Conservation (phyloP, 1,140 invertebrate genomes). For the Drosophila lowei region DNA sequence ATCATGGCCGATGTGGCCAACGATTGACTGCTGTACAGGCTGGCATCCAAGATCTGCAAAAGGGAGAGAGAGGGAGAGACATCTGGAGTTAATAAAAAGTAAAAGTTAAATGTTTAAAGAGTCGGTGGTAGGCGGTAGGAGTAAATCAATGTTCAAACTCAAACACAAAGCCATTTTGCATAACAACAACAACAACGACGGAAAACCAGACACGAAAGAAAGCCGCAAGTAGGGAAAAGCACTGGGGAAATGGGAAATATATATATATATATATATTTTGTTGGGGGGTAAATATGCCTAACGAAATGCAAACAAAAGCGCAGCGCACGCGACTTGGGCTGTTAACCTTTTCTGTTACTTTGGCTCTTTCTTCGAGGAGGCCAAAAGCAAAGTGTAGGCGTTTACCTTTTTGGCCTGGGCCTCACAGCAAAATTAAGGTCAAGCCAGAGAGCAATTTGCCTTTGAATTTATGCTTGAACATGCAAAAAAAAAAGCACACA, state of each 20-base stretch:
- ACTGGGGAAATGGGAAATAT: slow-evolving; percentile 30
- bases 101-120: slow-evolving; percentile 52
- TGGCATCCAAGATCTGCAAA: slow-evolving; percentile 91
- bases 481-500: slow-evolving; percentile 21
- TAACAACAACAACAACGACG: slow-evolving; percentile 43
- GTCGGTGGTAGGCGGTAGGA: slow-evolving; percentile 33
- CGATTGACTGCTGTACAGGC: slow-evolving; percentile 90
- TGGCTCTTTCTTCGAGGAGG: slow-evolving; percentile 11
- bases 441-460: slow-evolving; percentile 47
- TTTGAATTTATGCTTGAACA: slow-evolving; percentile 51
- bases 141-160: slow-evolving; percentile 63
- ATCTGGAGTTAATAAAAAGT: slow-evolving; percentile 49
- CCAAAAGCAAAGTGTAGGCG: slow-evolving; percentile 11
- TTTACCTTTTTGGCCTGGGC: slow-evolving; percentile 42
- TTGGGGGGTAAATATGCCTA: slow-evolving; percentile 70
- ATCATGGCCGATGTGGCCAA: slow-evolving; percentile 90
- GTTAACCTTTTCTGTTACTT: slow-evolving; percentile 70
- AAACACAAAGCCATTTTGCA: slow-evolving; percentile 79
- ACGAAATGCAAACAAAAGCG: slow-evolving; percentile 80
- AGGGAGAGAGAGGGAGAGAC: slow-evolving; percentile 71
- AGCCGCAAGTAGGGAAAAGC: slow-evolving; percentile 18
- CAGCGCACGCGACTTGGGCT: slow-evolving; percentile 57
- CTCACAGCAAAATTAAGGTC: slow-evolving; percentile 42
- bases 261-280: slow-evolving; percentile 23
- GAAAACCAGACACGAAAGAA: slow-evolving; percentile 25